Evolutionary conservation across 2,797 vertebrate genomes (phyloP), one percentile per base, ranked within the genome.

Genomic region (Pachyuromys duprasi): DNA sequence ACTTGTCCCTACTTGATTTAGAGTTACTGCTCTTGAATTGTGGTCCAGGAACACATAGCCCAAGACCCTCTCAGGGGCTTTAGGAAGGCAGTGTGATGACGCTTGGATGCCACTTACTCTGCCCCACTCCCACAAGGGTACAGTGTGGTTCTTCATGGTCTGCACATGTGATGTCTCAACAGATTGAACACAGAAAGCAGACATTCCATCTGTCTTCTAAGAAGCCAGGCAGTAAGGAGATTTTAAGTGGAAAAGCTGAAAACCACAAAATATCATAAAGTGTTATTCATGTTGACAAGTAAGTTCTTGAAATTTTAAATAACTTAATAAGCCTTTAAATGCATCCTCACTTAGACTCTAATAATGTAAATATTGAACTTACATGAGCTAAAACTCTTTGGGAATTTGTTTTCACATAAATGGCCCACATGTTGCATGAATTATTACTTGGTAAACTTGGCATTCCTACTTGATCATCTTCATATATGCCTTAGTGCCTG

Each of bases 381-480:
- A 57, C 0, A n/a, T 76, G 62, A 74, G 53, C 36, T 63, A 57
- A 91, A 69, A n/a, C 18, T 88, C 26, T 95, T 90, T 81, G 26
- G 26, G 11, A 89, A 93, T 65, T 72, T 67, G 55, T 90, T 96
- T 88, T 42, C 74, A 36, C 75, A 5, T 69, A 70, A 67, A 7
- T 83, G 13, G 31, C 33, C 8, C n/a, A 62, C 13, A 79, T 91
- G 53, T 45, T 69, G 55, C 31, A 49, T 81, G 14, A 24, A 65
- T 45, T 90, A 88, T 89, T 92, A 88, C 78, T 91, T 86, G 69
- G 55, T 89, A 63, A 80, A 39, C 79, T 8, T 91, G 33, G 39
- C 7, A 13, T 15, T 42, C 15, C 18, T n/a, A n/a, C 5, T 22
- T 67, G 42, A 24, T 65, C 20, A 60, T 42, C 42, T 24, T 2